Percentiles rank a stretch among this genome's conserved stretches.
phyloP scores from a whole-genome alignment of 2,888 invertebrate genomes.

The Trichopoda pennipes region DNA sequence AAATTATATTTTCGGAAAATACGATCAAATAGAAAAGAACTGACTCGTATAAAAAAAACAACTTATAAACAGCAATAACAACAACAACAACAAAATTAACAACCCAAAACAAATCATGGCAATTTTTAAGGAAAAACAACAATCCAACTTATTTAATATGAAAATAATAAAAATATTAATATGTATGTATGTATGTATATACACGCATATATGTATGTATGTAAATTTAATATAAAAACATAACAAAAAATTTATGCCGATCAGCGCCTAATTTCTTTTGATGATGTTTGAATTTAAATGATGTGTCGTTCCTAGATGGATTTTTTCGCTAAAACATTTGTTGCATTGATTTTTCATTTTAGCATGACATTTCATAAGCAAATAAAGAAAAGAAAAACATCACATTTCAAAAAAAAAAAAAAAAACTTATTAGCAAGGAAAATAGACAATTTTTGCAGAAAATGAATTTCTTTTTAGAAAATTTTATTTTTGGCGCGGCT shows the following conservation, averaged over 20 bases:
- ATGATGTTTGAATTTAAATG: conserved; percentile 78
- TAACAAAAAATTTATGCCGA: conserved; percentile 10
- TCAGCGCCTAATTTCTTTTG: conserved; percentile 75
- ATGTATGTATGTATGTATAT: neutral
- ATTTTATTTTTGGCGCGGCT: conserved; percentile 60
- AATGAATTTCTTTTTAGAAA: conserved; percentile 27
- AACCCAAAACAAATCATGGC: conserved; percentile 55
- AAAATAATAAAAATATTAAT: conserved; percentile 21
- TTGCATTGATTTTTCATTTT: conserved; percentile 76
- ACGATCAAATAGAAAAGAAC: conserved; percentile 37
- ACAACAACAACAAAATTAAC: conserved; percentile 15
- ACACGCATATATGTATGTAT: neutral
- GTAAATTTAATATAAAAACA: conserved; percentile 25
- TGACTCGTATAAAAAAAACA: conserved; percentile 48
- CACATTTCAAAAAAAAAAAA: too few species aligned
- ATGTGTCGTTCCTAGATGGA: conserved; percentile 78
- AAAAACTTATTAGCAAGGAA: neutral
- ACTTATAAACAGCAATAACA: conserved; percentile 38
- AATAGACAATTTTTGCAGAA: neutral
- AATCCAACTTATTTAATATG: conserved; percentile 6
- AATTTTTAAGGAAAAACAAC: conserved; percentile 27
- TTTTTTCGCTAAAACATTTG: conserved; percentile 73
- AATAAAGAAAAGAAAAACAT: neutral
- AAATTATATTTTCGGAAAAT: conserved; percentile 3
- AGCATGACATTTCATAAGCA: conserved; percentile 57